Percentiles rank a stretch among this genome's conserved stretches.
Conservation (phyloP, 2,113 vertebrate genomes). For the Plectropomus leopardus region DNA sequence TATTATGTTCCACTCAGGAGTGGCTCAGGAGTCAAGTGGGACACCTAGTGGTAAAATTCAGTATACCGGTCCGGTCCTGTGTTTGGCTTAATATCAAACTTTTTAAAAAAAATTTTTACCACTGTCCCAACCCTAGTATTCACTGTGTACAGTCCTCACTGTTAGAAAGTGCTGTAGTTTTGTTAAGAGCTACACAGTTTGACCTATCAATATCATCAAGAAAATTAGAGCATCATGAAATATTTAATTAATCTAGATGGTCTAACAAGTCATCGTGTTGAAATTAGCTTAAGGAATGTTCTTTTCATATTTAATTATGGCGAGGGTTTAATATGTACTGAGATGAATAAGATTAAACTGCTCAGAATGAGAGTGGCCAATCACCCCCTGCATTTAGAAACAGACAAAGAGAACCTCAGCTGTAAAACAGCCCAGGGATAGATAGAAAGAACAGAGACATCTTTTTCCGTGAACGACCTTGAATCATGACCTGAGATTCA, state of each 20-base stretch:
- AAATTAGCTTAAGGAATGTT: slow-evolving; percentile 91
- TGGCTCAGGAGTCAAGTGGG: too few relatives aligned
- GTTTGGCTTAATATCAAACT: too few relatives aligned
- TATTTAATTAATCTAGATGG: slow-evolving; percentile 92
- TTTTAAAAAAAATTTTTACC: slow-evolving; percentile 6
- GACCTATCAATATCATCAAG: slow-evolving; percentile 91
- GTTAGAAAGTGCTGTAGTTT: slow-evolving; percentile 91
- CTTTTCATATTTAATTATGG: slow-evolving; percentile 92
- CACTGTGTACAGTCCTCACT: too few relatives aligned
- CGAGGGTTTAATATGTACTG: slow-evolving; percentile 88
- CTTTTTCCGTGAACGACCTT: slow-evolving; percentile 32
- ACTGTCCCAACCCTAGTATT: too few relatives aligned
- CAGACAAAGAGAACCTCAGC: background rate
- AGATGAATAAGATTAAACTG: slow-evolving; percentile 81
- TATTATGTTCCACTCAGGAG: too few relatives aligned
- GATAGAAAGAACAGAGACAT: slow-evolving; percentile 7
- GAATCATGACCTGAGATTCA: slow-evolving; percentile 43
- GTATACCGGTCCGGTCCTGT: too few relatives aligned
- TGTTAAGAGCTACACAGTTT: slow-evolving; percentile 89
- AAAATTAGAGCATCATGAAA: slow-evolving; percentile 89
- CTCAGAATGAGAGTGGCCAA: slow-evolving; percentile 43
- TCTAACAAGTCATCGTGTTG: slow-evolving; percentile 86
- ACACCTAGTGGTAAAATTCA: too few relatives aligned
- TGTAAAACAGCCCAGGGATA: slow-evolving; percentile 17
- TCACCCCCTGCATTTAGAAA: slow-evolving; percentile 23